phyloP scores from a whole-genome alignment of 1,140 invertebrate genomes.

The Magallana angulata region DNA sequence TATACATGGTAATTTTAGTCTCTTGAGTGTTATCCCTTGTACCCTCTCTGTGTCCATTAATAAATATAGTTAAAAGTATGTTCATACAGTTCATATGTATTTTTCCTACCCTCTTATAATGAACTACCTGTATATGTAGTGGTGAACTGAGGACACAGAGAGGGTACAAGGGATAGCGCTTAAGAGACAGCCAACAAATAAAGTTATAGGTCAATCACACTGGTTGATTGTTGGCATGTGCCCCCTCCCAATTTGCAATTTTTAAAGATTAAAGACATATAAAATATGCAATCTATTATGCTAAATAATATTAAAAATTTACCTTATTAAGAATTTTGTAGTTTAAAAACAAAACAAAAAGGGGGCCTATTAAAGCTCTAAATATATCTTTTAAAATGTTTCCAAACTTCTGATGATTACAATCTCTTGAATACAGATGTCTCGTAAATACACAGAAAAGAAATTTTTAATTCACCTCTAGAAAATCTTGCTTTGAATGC shows the following conservation, averaged over 20 bases:
- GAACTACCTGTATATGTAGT: background rate
- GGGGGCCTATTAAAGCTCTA: background rate
- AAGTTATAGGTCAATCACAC: background rate
- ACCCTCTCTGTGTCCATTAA: background rate
- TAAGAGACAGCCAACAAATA: slow-evolving; percentile 11
- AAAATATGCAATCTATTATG: background rate
- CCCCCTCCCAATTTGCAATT: background rate
- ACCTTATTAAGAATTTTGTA: slow-evolving; percentile 1
- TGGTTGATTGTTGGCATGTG: background rate
- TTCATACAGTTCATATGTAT: background rate
- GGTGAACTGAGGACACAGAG: background rate
- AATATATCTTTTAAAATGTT: slow-evolving; percentile 10
- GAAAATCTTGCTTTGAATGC: background rate
- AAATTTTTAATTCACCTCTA: background rate
- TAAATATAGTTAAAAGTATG: background rate
- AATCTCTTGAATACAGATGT: background rate
- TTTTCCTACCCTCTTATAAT: slow-evolving; percentile 3
- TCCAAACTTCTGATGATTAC: slow-evolving; percentile 2
- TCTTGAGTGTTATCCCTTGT: background rate
- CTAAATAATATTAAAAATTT: background rate
- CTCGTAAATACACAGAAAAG: background rate
- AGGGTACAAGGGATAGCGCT: slow-evolving; percentile 9
- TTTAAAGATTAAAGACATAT: slow-evolving; percentile 15
- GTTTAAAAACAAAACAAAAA: background rate
- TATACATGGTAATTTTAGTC: background rate